Conservation (phyloP, 2,888 invertebrate genomes). For the Philereme transversata region DNA sequence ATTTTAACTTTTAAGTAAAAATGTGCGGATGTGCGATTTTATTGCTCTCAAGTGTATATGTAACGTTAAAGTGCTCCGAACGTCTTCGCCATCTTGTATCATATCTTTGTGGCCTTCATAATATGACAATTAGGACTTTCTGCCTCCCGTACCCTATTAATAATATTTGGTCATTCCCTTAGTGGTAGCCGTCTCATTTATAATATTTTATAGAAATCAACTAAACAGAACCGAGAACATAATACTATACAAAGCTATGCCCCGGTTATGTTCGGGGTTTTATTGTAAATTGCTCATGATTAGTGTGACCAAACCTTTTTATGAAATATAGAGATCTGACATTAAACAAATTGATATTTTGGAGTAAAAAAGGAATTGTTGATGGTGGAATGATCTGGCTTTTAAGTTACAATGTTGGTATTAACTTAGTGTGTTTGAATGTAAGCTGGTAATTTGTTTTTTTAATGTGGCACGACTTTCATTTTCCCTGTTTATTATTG, state of each 20-base stretch:
- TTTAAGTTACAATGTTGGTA: conserved; percentile 19
- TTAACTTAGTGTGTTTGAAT: neutral
- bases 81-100: too few relatives aligned
- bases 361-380: conserved; percentile 16
- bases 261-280: conserved; percentile 68
- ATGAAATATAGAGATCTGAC: conserved; percentile 32
- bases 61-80: too few relatives aligned
- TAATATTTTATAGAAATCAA: conserved; percentile 84
- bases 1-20: too few relatives aligned
- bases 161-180: conserved; percentile 81
- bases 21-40: too few relatives aligned
- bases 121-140: conserved; percentile 49
- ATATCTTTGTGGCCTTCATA: too few relatives aligned
- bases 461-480: neutral
- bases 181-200: conserved; percentile 83
- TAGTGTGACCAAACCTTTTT: conserved; percentile 63
- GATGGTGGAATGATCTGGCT: conserved; percentile 7
- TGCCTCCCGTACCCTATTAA: conserved; percentile 49
- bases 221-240: conserved; percentile 79
- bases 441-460: neutral
- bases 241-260: conserved; percentile 70
- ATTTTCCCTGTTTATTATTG: neutral
- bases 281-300: conserved; percentile 72
- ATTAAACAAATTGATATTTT: conserved; percentile 36
- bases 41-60: too few relatives aligned